phyloP scores from a whole-genome alignment of 2,113 vertebrate species.

The Eulemur rufifrons region DNA sequence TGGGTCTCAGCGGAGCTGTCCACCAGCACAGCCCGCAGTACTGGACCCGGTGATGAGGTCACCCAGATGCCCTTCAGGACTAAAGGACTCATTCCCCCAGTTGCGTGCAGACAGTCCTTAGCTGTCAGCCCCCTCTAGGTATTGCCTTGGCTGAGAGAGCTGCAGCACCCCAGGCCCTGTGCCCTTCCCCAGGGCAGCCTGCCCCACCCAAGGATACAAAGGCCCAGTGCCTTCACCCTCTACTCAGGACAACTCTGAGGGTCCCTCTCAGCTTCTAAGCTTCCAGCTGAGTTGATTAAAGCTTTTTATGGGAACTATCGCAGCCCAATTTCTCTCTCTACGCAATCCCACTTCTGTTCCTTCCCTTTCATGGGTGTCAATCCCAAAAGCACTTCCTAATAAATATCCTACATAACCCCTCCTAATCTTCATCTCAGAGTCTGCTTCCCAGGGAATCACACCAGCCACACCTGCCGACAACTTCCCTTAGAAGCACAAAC shows the following conservation, averaged over 20 bases:
- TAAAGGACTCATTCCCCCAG: not conserved
- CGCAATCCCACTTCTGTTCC: not conserved
- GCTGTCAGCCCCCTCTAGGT: not conserved
- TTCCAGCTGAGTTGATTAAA: not conserved
- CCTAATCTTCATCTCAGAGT: not conserved
- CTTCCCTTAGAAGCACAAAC: not conserved
- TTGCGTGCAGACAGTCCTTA: not conserved
- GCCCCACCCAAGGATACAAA: not conserved
- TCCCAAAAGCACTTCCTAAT: not conserved
- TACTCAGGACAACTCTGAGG: not conserved
- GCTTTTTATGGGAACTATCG: not conserved
- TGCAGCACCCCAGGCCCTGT: not conserved
- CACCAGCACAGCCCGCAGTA: not conserved
- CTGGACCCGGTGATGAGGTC: accelerated
- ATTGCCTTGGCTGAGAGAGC: not conserved
- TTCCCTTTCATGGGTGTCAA: not conserved
- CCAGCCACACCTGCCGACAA: not conserved
- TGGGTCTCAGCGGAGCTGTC: not conserved
- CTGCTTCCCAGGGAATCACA: not conserved
- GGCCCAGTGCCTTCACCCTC: not conserved
- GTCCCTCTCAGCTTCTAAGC: not conserved
- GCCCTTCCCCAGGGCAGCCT: not conserved
- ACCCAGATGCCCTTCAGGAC: not conserved
- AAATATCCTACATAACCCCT: not conserved
- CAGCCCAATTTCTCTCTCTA: not conserved